Evolutionary conservation across 2,113 vertebrate species (phyloP), one percentile per base, ranked within the genome.

Genomic region (Tachysurus fulvidraco): DNA sequence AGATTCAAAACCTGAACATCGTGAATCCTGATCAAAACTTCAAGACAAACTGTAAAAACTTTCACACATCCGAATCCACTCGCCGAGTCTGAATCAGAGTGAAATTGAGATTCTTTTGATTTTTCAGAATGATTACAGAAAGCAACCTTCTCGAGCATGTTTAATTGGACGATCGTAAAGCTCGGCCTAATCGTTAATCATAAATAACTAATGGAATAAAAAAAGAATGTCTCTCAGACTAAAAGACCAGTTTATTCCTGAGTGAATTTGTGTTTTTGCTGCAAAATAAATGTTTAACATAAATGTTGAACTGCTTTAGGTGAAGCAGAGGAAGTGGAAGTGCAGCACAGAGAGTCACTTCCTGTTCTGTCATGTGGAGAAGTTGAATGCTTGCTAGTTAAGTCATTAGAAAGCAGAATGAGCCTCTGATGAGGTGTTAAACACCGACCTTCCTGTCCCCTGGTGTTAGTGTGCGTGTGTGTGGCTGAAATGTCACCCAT

Each of bases 401-500:
- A 52, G 74, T 77, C 74, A 77, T 54, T 77, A 64, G 80, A 64
- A 82, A 64, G 59, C 80, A 65, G 59, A 64, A 16, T 36, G 69
- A 46, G 69, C 9, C 41, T 44, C 69, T 46, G 36, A 74, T 23
- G 73, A 52, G 60, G n/a, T 83, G 28, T 69, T 69, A 54, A 54
- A 30, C 81, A 54, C 64, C 44, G 54, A 64, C 46, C 44, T 83
- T 67, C 62, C 12, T 50, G 44, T 44, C 80, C 19, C 64, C 25
- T 8, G 36, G 69, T 36, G 69, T 10, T 21, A 23, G 12, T 54
- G 12, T 54, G 28, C 46, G 25, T 57, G 64, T 57, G 30, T 64
- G 55, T n/a, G 28, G 28, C 55, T 64, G 64, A 85, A 88, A 83
- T 83, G 62, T 14, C 25, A 67, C 67, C 62, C 62, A 83, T 67